Conservation (phyloP, 2,113 vertebrate species). For the Passer domesticus region DNA sequence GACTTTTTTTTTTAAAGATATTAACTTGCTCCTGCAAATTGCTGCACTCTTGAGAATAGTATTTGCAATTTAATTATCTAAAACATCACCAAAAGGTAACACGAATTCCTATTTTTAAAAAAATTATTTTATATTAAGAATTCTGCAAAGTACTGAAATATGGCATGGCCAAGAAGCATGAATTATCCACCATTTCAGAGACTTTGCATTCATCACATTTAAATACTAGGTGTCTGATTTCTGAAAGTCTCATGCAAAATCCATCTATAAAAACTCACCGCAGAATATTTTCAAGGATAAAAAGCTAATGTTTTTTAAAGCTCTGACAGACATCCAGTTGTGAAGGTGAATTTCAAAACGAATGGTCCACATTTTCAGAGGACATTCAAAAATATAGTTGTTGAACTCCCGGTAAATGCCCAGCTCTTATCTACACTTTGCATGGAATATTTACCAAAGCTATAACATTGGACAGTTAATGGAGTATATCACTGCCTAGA, state of each 20-base stretch:
- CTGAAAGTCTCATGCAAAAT: constrained; percentile 61
- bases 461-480: constrained; percentile 3
- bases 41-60: constrained; percentile 39
- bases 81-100: constrained; percentile 54
- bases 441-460: constrained; percentile 22
- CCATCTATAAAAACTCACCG: constrained; percentile 52
- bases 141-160: constrained; percentile 25
- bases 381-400: constrained; percentile 14
- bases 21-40: constrained; percentile 34
- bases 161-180: constrained; percentile 29
- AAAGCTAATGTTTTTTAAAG: constrained; percentile 33
- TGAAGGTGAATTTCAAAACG: constrained; percentile 10
- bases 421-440: constrained; percentile 27
- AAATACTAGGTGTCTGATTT: constrained; percentile 39
- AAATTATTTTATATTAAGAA: constrained; percentile 16
- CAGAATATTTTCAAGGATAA: constrained; percentile 51
- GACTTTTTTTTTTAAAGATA: neutral
- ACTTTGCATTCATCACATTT: constrained; percentile 41
- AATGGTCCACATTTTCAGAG: constrained; percentile 10
- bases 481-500: constrained; percentile 16
- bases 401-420: constrained; percentile 19
- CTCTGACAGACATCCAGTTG: constrained; percentile 22
- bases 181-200: constrained; percentile 44
- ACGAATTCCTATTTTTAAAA: neutral
- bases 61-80: constrained; percentile 37